Percentiles rank a stretch among this genome's conserved stretches.
Evolutionary conservation across 1,140 invertebrate species (phyloP).

Genomic region (Gryllus bimaculatus): DNA sequence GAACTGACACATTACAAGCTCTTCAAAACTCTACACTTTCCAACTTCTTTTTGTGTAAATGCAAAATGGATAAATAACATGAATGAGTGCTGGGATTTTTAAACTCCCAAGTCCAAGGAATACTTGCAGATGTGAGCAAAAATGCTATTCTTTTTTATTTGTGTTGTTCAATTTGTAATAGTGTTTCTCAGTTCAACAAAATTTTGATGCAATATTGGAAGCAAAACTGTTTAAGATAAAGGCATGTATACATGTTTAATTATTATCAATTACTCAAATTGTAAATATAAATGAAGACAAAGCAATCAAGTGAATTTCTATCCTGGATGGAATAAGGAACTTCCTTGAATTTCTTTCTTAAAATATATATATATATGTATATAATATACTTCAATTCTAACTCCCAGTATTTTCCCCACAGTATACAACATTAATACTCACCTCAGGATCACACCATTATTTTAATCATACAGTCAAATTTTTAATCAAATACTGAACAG

Average conservation of each 20-base stretch:
- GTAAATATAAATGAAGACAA: not conserved
- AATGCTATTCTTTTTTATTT: too few species aligned
- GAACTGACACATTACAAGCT: not conserved
- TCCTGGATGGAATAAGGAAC: not conserved
- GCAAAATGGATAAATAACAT: not conserved
- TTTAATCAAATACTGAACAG: not conserved
- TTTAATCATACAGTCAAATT: not conserved
- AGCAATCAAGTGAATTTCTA: not conserved
- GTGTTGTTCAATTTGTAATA: too few species aligned
- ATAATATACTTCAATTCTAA: not conserved
- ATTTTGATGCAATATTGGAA: too few species aligned
- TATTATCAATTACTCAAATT: too few species aligned
- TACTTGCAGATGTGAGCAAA: not conserved
- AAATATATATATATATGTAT: not conserved
- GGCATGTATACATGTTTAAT: too few species aligned
- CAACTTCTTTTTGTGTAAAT: not conserved
- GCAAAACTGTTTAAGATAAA: too few species aligned
- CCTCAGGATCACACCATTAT: not conserved
- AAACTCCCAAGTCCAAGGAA: not conserved
- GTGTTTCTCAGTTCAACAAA: too few species aligned
- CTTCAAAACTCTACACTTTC: not conserved
- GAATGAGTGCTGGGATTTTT: not conserved
- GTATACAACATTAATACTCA: not conserved
- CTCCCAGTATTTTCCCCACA: not conserved
- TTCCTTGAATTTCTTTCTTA: not conserved